A percentile compares a stretch with the other conserved stretches of the same genome.
Conservation (phyloP, 1,140 invertebrate species). For the Drosophila parabipectinata region DNA sequence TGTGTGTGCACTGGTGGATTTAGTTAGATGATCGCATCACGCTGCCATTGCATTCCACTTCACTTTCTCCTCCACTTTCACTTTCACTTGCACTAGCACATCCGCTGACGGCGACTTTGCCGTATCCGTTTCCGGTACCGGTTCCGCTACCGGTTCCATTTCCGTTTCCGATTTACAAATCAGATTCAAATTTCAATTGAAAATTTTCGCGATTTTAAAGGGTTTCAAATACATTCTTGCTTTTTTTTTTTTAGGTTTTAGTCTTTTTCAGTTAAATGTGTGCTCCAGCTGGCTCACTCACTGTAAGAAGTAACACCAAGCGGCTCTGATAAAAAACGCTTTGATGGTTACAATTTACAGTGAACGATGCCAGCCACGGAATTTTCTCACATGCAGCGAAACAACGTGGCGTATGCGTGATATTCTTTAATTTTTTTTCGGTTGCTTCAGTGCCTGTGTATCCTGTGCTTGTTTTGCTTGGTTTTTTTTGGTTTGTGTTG, state of each 20-base stretch:
- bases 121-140: constrained; percentile 23
- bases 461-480: not conserved
- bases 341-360: constrained; percentile 83
- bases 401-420: constrained; percentile 54
- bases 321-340: constrained; percentile 61
- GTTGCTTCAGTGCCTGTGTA: constrained; percentile 2
- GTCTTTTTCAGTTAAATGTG: constrained; percentile 5
- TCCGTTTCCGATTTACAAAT: constrained; percentile 20
- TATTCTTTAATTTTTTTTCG: constrained; percentile 24
- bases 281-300: constrained; percentile 64
- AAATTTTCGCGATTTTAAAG: not conserved
- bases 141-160: constrained; percentile 13
- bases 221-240: constrained; percentile 6
- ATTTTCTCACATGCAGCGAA: constrained; percentile 27
- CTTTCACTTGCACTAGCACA: constrained; percentile 40
- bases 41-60: constrained; percentile 48
- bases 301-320: constrained; percentile 85
- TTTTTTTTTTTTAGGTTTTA: constrained; percentile 13
- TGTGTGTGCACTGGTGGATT: constrained; percentile 24
- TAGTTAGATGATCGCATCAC: not conserved
- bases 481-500: constrained; percentile 1
- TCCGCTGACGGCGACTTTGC: constrained; percentile 14
- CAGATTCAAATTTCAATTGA: constrained; percentile 16
- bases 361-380: constrained; percentile 49
- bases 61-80: constrained; percentile 54